A percentile compares a stretch with the other conserved stretches of the same genome.
Evolutionary conservation across 2,113 vertebrate genomes (phyloP).

Genomic region (Macrotis lagotis): DNA sequence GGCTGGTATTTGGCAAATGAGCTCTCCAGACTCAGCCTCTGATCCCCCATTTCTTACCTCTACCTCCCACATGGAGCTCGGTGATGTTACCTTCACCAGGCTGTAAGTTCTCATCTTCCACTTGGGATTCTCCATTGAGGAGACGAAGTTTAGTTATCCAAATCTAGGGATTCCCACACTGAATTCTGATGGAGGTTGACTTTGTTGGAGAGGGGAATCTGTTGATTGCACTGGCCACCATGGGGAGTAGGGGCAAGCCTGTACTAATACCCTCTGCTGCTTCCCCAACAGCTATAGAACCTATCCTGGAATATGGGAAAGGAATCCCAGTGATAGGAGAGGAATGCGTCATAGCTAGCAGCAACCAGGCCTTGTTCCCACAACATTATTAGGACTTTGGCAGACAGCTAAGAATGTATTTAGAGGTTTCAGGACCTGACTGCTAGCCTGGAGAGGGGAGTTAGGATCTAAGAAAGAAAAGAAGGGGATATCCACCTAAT

Average conservation of each 20-base stretch:
- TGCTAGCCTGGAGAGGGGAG: neutral
- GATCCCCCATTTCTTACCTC: neutral
- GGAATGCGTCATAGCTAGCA: too few species aligned
- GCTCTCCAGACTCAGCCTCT: neutral
- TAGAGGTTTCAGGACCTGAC: rapidly evolving
- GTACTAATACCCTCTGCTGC: neutral
- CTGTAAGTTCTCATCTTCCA: neutral
- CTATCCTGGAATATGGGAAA: neutral
- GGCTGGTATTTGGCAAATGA: neutral
- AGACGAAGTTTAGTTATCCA: neutral
- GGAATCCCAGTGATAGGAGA: rapidly evolving
- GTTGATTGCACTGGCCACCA: neutral
- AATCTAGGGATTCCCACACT: neutral
- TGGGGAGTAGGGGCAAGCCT: neutral
- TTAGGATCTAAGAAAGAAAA: neutral
- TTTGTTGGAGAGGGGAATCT: neutral
- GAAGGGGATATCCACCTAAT: neutral
- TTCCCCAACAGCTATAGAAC: rapidly evolving
- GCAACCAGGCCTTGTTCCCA: rapidly evolving
- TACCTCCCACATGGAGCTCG: neutral
- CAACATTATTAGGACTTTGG: neutral
- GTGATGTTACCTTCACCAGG: neutral
- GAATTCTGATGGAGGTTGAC: neutral
- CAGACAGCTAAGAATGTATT: neutral
- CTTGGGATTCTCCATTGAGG: neutral